phyloP scores from a whole-genome alignment of 1,140 invertebrate genomes.

The Bombus consobrinus region DNA sequence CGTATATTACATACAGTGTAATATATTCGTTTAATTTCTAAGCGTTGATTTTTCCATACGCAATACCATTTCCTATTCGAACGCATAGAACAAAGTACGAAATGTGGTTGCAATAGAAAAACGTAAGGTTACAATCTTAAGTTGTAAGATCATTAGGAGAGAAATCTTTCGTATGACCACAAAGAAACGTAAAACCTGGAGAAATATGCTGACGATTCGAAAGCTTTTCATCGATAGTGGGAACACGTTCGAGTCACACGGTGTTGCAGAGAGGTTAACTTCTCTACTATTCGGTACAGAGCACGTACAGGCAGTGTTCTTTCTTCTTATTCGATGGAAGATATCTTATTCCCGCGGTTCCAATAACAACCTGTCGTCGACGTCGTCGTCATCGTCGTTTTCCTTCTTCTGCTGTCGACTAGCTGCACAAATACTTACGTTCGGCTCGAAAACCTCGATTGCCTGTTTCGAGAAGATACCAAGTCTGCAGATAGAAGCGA shows the following conservation, averaged over 20 bases:
- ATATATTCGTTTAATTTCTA: too few species aligned
- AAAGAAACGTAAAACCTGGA: neutral
- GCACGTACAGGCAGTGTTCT: neutral
- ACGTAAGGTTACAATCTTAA: neutral
- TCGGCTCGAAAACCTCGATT: neutral
- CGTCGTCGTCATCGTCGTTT: neutral
- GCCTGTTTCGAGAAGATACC: conserved; percentile 1
- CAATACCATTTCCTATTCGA: too few species aligned
- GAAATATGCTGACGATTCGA: neutral
- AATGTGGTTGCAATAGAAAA: neutral
- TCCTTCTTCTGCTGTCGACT: neutral
- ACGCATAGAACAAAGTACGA: neutral
- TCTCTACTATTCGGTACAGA: neutral
- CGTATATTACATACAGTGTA: too few species aligned
- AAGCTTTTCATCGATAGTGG: neutral
- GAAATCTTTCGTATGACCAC: neutral
- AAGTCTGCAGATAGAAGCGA: neutral
- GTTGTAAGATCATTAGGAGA: neutral
- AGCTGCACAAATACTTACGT: conserved; percentile 1
- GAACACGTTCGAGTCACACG: neutral
- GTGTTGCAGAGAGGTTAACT: neutral
- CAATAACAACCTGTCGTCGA: conserved; percentile 13
- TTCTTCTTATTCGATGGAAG: neutral
- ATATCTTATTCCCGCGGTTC: neutral
- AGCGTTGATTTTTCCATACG: too few species aligned